Evolutionary conservation across 2,797 vertebrate genomes (phyloP).

Genomic region (Harpagifer antarcticus): DNA sequence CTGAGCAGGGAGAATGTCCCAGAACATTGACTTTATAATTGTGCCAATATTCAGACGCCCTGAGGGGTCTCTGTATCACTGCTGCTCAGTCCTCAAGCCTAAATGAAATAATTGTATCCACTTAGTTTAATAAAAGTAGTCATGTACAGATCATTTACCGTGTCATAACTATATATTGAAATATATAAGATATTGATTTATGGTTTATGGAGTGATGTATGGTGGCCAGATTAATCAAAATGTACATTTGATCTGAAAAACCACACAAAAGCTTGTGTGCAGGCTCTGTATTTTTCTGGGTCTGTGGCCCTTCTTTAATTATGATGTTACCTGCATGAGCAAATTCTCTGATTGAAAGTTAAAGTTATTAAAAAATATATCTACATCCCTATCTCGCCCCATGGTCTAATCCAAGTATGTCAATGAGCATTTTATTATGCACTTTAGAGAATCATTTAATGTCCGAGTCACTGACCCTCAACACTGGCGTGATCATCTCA

Average conservation of each 20-base stretch:
- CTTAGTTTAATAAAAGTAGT: not conserved
- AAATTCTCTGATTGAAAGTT: constrained; percentile 40
- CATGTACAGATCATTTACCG: not conserved
- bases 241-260: not conserved
- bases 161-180: not conserved
- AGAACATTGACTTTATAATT: constrained; percentile 48
- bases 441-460: constrained; percentile 44
- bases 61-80: constrained; percentile 24
- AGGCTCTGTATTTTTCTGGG: not conserved
- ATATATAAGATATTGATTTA: not conserved
- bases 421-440: constrained; percentile 50
- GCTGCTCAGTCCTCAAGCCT: constrained; percentile 32
- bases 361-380: constrained; percentile 37
- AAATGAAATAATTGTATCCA: constrained; percentile 5
- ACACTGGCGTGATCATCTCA: constrained; percentile 19
- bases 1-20: not conserved
- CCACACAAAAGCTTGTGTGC: constrained; percentile 5
- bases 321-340: constrained; percentile 25
- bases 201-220: not conserved
- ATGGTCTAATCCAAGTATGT: constrained; percentile 25
- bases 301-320: constrained; percentile 28
- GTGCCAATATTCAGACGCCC: constrained; percentile 45
- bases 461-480: constrained; percentile 40
- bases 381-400: constrained; percentile 20
- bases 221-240: no score